Conservation (phyloP, 2,888 invertebrate genomes). For the Xanthostigma xanthostigma region DNA sequence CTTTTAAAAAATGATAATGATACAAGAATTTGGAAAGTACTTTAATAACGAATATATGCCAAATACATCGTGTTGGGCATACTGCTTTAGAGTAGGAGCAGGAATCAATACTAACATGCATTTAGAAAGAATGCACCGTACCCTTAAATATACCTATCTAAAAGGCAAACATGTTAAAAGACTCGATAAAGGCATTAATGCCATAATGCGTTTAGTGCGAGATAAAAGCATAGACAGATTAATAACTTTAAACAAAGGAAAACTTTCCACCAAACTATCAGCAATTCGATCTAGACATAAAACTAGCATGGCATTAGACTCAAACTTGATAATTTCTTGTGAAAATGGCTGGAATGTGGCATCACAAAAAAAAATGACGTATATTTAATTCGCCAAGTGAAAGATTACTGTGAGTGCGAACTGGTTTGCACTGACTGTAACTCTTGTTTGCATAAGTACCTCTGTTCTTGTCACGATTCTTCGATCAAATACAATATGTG, state of each 20-base stretch:
- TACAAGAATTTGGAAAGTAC: slow-evolving; percentile 8
- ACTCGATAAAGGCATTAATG: slow-evolving; percentile 11
- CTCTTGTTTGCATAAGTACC: too few relatives aligned
- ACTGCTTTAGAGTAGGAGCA: slow-evolving; percentile 10
- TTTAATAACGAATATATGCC: slow-evolving; percentile 7
- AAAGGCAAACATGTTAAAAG: slow-evolving; percentile 13
- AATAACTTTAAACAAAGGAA: slow-evolving; percentile 5
- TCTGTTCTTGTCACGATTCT: too few relatives aligned
- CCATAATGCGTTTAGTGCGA: slow-evolving; percentile 9
- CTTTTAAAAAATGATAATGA: slow-evolving; percentile 9
- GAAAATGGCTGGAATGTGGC: too few relatives aligned
- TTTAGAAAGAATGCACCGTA: slow-evolving; percentile 13
- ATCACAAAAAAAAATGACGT: too few relatives aligned
- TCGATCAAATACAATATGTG: too few relatives aligned
- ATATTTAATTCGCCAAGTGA: too few relatives aligned
- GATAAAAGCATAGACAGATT: slow-evolving; percentile 10
- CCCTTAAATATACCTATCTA: slow-evolving; percentile 13
- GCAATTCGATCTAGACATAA: too few relatives aligned
- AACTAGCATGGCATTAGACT: too few relatives aligned
- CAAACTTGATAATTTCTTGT: too few relatives aligned
- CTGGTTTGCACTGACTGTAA: too few relatives aligned
- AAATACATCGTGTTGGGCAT: slow-evolving; percentile 9
- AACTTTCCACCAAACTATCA: too few relatives aligned
- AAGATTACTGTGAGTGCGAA: too few relatives aligned
- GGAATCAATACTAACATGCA: slow-evolving; percentile 15